These are phyloP conservation scores for human DNA, from an alignment of 2,113 vertebrate species.

Conservation along the genomic window GRCh38 chr15:70289501-70290000, in stretches of 20 bases:
- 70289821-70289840: slow-evolving; percentile 33
- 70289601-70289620: background rate
- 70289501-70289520: background rate
- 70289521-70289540: background rate
- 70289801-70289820: background rate
- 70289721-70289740: background rate
- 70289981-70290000: background rate
- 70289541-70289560: background rate
- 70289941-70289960: background rate
- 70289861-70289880: slow-evolving; percentile 42
- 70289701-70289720: slow-evolving; percentile 31
- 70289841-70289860: background rate
- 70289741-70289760: background rate
- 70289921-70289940: background rate
- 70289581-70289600: background rate
- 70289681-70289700: background rate
- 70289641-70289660: background rate
- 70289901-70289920: background rate
- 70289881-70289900: slow-evolving; percentile 50
- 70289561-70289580: background rate
- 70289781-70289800: slow-evolving; percentile 36
- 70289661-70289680: background rate
- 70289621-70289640: background rate
- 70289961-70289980: background rate
- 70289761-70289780: background rate